Percentiles rank a stretch among this genome's conserved stretches.
Evolutionary conservation across 2,888 invertebrate species (phyloP).

Genomic region (Catonia carolina): DNA sequence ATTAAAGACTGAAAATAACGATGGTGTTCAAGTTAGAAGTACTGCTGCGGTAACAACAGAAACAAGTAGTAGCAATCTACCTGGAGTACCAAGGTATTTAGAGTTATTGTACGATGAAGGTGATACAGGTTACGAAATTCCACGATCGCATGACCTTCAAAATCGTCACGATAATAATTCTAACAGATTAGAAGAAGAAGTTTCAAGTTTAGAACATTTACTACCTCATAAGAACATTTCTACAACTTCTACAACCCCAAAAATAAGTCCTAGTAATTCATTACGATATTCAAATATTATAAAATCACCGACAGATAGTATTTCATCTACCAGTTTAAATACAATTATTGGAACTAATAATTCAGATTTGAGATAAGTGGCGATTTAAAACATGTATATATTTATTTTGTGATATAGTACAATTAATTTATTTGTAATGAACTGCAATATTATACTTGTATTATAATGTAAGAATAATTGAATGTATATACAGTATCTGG

Average conservation of each 20-base stretch:
- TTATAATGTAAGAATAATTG: too few relatives aligned
- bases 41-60: not conserved
- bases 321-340: too few relatives aligned
- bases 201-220: slow-evolving; percentile 32
- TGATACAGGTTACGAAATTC: slow-evolving; percentile 55
- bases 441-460: too few relatives aligned
- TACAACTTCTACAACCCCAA: not conserved
- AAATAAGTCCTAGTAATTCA: not conserved
- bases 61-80: slow-evolving; percentile 30
- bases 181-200: slow-evolving; percentile 27
- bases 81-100: slow-evolving; percentile 52
- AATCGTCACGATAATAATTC: not conserved
- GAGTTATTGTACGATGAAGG: slow-evolving; percentile 57
- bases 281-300: slow-evolving; percentile 3
- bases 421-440: too few relatives aligned
- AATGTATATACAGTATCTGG: too few relatives aligned
- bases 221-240: slow-evolving; percentile 22
- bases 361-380: too few relatives aligned
- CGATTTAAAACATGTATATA: too few relatives aligned
- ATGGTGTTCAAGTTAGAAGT: slow-evolving; percentile 7
- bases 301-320: not conserved
- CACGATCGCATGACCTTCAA: slow-evolving; percentile 42
- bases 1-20: not conserved
- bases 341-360: too few relatives aligned
- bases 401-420: too few relatives aligned